Evolutionary conservation across 2,113 vertebrate genomes (phyloP).

Genomic region (Sterrhoptilus dennistouni): DNA sequence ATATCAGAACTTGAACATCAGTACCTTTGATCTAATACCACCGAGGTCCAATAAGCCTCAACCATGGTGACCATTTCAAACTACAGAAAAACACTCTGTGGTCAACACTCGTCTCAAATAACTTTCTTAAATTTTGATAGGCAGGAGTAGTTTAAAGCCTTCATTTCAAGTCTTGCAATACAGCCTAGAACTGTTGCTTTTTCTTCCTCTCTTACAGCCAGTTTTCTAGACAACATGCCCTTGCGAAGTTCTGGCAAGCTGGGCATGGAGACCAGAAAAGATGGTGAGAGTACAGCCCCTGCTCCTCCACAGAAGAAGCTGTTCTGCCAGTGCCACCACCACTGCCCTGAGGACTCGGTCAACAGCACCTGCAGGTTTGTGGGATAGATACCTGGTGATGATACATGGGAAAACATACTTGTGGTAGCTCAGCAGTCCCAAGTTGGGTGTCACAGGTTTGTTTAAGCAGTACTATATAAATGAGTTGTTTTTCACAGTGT

Average conservation of each 20-base stretch:
- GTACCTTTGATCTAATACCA: background rate
- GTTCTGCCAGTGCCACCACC: slow-evolving; percentile 90
- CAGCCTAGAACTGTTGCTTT: background rate
- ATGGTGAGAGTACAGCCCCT: slow-evolving; percentile 78
- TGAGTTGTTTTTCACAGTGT: background rate
- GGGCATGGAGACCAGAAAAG: slow-evolving; percentile 79
- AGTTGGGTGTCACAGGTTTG: background rate
- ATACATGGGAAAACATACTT: background rate
- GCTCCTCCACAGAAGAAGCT: slow-evolving; percentile 81
- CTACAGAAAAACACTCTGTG: background rate
- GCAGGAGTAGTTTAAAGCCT: background rate
- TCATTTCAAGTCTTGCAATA: background rate
- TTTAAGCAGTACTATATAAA: background rate
- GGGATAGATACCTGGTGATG: background rate
- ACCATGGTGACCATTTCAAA: background rate
- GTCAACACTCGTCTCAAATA: background rate
- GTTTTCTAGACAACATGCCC: slow-evolving; percentile 84
- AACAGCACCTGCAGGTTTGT: slow-evolving; percentile 97
- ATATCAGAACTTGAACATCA: background rate
- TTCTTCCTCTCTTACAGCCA: slow-evolving; percentile 62
- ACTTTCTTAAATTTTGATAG: background rate
- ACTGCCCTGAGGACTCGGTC: slow-evolving; percentile 89
- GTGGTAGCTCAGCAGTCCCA: background rate
- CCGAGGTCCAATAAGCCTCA: background rate
- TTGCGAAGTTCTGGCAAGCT: slow-evolving; percentile 85